Conservation (phyloP, 2,888 invertebrate genomes). For the Phoenoteleia sp. region DNA sequence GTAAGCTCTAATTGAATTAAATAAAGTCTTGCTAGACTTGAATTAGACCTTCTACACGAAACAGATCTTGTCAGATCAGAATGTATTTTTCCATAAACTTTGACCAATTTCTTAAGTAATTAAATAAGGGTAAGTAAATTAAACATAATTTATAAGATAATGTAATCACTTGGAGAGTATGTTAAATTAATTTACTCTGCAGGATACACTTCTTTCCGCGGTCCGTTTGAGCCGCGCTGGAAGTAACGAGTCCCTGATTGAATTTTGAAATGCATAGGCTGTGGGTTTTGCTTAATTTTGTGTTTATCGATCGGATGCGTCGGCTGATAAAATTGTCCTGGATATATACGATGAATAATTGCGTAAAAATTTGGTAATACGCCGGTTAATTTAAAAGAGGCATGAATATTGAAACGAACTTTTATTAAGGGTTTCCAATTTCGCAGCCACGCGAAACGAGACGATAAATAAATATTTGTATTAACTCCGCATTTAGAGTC, state of each 20-base stretch:
- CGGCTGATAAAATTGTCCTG: neutral
- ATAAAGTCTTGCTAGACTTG: too few species aligned
- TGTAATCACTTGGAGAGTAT: too few species aligned
- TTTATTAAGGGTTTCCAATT: slow-evolving; percentile 12
- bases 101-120: too few species aligned
- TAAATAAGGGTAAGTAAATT: too few species aligned
- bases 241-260: slow-evolving; percentile 5
- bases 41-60: too few species aligned
- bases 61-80: too few species aligned
- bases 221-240: neutral
- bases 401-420: slow-evolving; percentile 34
- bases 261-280: neutral
- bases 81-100: too few species aligned
- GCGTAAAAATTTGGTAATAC: slow-evolving; percentile 1
- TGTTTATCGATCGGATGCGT: slow-evolving; percentile 28
- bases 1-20: too few species aligned
- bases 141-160: too few species aligned
- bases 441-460: neutral
- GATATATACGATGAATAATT: slow-evolving; percentile 19
- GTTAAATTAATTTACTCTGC: too few species aligned
- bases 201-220: neutral
- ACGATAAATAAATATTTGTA: slow-evolving; percentile 47
- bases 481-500: slow-evolving; percentile 24
- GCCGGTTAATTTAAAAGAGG: slow-evolving; percentile 22
- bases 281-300: slow-evolving; percentile 4